These are phyloP conservation scores for Germaria angustata DNA, from an alignment of 2,888 invertebrate species.

Conservation along the genomic window DNA sequence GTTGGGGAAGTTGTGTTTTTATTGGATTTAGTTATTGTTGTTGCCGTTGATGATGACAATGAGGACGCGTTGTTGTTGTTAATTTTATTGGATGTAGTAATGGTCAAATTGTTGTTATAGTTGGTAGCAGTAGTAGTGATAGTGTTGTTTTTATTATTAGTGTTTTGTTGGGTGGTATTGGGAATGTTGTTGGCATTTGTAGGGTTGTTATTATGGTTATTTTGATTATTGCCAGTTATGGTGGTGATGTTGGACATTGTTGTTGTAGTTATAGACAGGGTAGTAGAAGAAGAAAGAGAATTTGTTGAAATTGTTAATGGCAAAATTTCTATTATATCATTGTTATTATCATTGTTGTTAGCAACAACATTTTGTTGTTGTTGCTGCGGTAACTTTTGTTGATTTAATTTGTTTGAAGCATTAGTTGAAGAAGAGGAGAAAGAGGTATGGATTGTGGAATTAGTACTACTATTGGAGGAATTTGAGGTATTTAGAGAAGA, in stretches of 20 bases:
- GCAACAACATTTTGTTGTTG: constrained; percentile 59
- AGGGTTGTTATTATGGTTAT: constrained; percentile 54
- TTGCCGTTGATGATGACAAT: constrained; percentile 49
- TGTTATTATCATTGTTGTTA: constrained; percentile 62
- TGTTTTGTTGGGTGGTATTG: constrained; percentile 48
- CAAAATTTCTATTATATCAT: constrained; percentile 76
- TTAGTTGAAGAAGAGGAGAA: constrained; percentile 41
- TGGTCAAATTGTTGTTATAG: constrained; percentile 58
- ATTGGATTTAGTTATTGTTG: constrained; percentile 52
- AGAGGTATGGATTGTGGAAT: constrained; percentile 43
- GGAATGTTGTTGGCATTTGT: constrained; percentile 59
- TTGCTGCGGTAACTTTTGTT: constrained; percentile 49
- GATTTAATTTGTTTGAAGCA: constrained; percentile 57
- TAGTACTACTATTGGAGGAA: constrained; percentile 22
- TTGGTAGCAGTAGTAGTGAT: constrained; percentile 53
- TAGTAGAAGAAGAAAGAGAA: constrained; percentile 68
- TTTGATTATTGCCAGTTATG: constrained; percentile 46
- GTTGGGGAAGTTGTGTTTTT: constrained; percentile 35
- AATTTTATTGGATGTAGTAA: constrained; percentile 53
- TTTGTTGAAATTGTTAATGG: constrained; percentile 72
- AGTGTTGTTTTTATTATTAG: constrained; percentile 58
- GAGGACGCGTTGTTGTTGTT: constrained; percentile 57
- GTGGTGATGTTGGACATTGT: constrained; percentile 62
- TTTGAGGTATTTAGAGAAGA: constrained; percentile 42
- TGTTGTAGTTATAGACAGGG: constrained; percentile 60